Evolutionary conservation across 2,888 invertebrate species (phyloP).

Genomic region (Vesta saturnalis): DNA sequence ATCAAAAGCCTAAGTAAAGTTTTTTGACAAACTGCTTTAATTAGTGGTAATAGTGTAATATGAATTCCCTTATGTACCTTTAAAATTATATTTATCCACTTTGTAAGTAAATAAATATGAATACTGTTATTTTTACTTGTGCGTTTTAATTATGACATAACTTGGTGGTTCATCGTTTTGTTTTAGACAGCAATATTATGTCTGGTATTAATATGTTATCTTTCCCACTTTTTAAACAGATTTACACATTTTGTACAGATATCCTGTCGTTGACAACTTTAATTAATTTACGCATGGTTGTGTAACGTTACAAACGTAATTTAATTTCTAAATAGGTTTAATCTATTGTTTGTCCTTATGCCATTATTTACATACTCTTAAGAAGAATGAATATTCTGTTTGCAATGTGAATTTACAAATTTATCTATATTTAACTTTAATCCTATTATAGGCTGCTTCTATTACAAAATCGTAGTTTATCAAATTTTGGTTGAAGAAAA

Average conservation of each 20-base stretch:
- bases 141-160: not conserved
- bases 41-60: too few species aligned
- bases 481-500: too few species aligned
- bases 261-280: slow-evolving; percentile 14
- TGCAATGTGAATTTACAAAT: too few species aligned
- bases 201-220: slow-evolving; percentile 3
- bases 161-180: slow-evolving; percentile 1
- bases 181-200: slow-evolving; percentile 10
- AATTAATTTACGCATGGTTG: slow-evolving; percentile 12
- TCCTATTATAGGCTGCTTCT: too few species aligned
- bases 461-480: too few species aligned
- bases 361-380: not conserved
- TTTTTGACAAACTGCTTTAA: too few species aligned
- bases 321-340: slow-evolving; percentile 8
- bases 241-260: slow-evolving; percentile 11
- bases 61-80: too few species aligned
- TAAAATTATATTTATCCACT: too few species aligned
- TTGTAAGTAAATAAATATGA: too few species aligned
- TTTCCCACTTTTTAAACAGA: slow-evolving; percentile 15
- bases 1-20: too few species aligned
- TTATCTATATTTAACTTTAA: too few species aligned
- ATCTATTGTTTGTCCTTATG: not conserved
- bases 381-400: too few species aligned
- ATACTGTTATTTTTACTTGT: not conserved
- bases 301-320: slow-evolving; percentile 10